Evolutionary conservation across 2,888 invertebrate genomes (phyloP), one percentile per base, ranked within the genome.

Genomic region (Tenthredo distinguenda): DNA sequence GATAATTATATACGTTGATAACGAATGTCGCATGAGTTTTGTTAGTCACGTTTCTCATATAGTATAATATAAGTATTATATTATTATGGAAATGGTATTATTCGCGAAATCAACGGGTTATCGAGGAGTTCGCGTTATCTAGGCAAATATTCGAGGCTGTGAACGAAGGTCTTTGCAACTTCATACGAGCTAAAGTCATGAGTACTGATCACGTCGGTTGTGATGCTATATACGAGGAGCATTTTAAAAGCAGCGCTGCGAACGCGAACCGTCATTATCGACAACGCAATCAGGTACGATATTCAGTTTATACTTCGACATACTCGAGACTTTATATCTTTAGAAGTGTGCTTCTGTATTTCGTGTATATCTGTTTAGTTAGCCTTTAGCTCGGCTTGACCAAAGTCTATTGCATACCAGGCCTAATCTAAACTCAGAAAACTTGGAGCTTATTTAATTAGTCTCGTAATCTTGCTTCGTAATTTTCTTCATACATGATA

Each of bases 211-310:
- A 47, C 68, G 40, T 84, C 0, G 34, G 84, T 89, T 89, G 90
- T 90, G 90, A 93, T 93, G 93, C 90, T 91, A 89, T 90, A 91
- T 88, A 88, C 91, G 88, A 90, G 91, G 88, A 89, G 88, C 85
- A 88, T 91, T 72, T 86, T 92, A 86, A 90, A 91, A 88, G 89
- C 90, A 86, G 88, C 88, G 87, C 89, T 91, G 87, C 90, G 91
- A 85, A 90, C 88, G 79, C 89, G 90, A 87, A 90, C 88, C 87
- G 84, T 88, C 55, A 85, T 90, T 87, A 87, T 89, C 88, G 88
- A 89, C 88, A 87, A 87, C 87, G 85, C 89, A 86, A 89, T 89
- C 91, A 93, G 93, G 93, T 93, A 92, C 81, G 86, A 81, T 81
- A 62, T 65, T 31, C 86, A 85, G 86, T 82, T 21, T 9, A 50